Base-by-base conservation (phyloP, 2,113 vertebrate genomes). In the Cyprinodon brontotheroides region DNA sequence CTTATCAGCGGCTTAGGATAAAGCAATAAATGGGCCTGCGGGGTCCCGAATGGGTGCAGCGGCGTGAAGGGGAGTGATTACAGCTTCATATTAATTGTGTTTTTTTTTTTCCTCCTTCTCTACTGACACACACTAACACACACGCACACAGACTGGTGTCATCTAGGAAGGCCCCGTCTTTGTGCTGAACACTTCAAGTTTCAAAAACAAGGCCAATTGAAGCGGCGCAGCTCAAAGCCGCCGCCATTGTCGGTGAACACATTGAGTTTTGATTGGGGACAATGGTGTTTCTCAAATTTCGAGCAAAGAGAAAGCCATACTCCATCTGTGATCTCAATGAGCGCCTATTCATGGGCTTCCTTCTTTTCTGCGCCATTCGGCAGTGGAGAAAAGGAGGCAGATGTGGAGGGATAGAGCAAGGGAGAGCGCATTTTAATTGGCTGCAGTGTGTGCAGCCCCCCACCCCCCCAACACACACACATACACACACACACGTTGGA, bases 271-370 rank as follows among this genome's bases (percentile, higher is more conserved):
- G 95, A 95, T 97, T 96, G 94, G 90, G 95, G 94, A 98, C 96
- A 98, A 98, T 96, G 91, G 96, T 96, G 96, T 97, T 97, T 96
- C 96, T 97, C 96, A 96, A 96, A 97, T 97, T 96, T 97, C 96
- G 93, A 89, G 94, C 95, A 95, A 95, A 97, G 95, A 96, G 96
- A 97, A 97, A 96, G 95, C 95, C 95, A 95, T 95, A 95, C 95
- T 96, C 96, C 96, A 98, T 98, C 96, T 98, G 96, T 96, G 96
- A 97, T 97, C 95, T 96, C 95, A 96, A 96, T 96, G 95, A 96
- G 95, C 92, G 93, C 92, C 92, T 94, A 95, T 97, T 96, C 95
- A 95, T 92, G 69, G 74, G 88, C 85, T 93, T 78, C 89, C 92
- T 89, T 90, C 91, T 89, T 95, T 94, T 93, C 94, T 95, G 92